These are phyloP conservation scores for Pogonophryne albipinna DNA, from an alignment of 2,797 vertebrate genomes.

Conservation along the genomic window DNA sequence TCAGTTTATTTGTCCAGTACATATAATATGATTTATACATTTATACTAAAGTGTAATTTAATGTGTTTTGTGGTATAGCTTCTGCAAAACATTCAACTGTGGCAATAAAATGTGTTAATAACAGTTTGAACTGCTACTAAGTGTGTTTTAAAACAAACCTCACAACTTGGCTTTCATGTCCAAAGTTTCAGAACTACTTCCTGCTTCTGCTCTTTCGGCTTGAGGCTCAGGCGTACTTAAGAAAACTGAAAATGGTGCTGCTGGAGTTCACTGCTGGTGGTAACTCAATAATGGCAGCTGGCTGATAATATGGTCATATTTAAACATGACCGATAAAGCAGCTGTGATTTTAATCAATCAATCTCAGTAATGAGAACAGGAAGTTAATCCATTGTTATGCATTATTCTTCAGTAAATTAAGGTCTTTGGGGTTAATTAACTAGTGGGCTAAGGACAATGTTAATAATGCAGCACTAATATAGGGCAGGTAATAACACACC, in stretches of 20 bases:
- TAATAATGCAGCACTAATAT: slow-evolving; percentile 85
- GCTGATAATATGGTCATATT: slow-evolving; percentile 78
- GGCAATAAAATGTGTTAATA: slow-evolving; percentile 5
- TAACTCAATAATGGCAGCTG: slow-evolving; percentile 62
- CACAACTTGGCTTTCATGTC: neutral
- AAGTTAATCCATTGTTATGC: slow-evolving; percentile 85
- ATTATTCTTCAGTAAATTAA: slow-evolving; percentile 84
- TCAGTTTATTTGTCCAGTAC: neutral
- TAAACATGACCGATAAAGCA: slow-evolving; percentile 79
- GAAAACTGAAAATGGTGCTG: slow-evolving; percentile 26
- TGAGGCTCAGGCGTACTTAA: slow-evolving; percentile 7
- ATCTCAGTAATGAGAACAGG: slow-evolving; percentile 81
- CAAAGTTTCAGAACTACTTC: slow-evolving; percentile 14
- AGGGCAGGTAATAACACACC: slow-evolving; percentile 79
- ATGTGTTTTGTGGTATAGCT: neutral
- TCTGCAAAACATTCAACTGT: neutral
- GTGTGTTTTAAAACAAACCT: slow-evolving; percentile 3
- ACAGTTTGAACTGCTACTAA: neutral
- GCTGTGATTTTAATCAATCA: slow-evolving; percentile 84
- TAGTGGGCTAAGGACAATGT: slow-evolving; percentile 80
- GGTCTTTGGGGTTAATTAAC: slow-evolving; percentile 87
- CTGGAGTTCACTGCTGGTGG: slow-evolving; percentile 43
- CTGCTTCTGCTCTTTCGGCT: slow-evolving; percentile 18
- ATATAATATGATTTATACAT: neutral
- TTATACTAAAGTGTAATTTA: neutral